Evolutionary conservation across 2,797 vertebrate genomes (phyloP), one percentile per base, ranked within the genome.

Genomic region (Cossypha polioptera): DNA sequence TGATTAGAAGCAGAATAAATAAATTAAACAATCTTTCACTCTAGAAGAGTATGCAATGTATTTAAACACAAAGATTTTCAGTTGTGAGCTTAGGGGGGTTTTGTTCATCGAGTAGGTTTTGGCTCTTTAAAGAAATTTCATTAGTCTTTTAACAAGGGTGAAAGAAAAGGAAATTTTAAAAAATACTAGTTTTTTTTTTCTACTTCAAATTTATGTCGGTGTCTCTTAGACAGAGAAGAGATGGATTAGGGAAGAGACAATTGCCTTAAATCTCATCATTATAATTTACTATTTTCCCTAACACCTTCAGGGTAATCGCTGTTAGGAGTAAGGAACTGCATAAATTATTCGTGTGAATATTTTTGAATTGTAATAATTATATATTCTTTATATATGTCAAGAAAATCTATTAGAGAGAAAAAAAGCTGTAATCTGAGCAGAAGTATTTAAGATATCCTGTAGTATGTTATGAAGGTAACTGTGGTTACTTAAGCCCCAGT

Each of bases 81-180:
- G 8, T 7, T 68, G 11, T 35, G 38, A 26, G 28, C 10, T 50
- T 20, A 5, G 3, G 3, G 5, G 2, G 1, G 7, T 11, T 47
- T 10, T 2, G 25, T 36, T 13, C 14, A 7, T 22, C 0, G 1
- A 62, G 7, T n/a, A 55, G 1, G 2, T 35, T 65, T 87, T 35
- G 8, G 2, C 4, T 55, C 12, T 58, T 61, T 73, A 28, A 35
- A 42, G 1, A 0, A n/a, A 40, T 66, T 65, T 38, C n/a, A 45
- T n/a, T 42, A 4, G 9, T 17, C 66, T 76, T 53, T 67, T 29
- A 40, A 53, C 13, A 51, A n/a, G 4, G 2, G 3, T 47, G 11
- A 82, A 88, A 50, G 21, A 59, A 76, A 73, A 16, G 2, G 1
- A 42, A 81, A 62, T 19, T 5, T 4, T 5, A 13, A 36, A 71